These are phyloP conservation scores for Petrophora chlorosata DNA, from an alignment of 2,888 invertebrate species.

Conservation along the genomic window DNA sequence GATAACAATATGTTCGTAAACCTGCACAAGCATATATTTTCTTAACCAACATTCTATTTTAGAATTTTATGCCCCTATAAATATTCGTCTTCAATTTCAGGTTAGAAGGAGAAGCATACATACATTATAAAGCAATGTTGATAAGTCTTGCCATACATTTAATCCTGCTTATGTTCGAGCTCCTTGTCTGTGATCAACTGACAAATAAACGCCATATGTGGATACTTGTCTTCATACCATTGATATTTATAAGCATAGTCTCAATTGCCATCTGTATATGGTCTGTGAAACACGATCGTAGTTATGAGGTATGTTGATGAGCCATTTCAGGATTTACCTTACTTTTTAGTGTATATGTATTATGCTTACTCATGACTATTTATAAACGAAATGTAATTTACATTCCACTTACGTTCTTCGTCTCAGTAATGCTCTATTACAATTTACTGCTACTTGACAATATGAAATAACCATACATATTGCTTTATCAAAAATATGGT, in stretches of 20 bases:
- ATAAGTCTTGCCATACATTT: constrained; percentile 97
- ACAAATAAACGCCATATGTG: constrained; percentile 93
- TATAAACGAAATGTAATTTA: too few species aligned
- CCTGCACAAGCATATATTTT: background rate
- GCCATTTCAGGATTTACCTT: too few species aligned
- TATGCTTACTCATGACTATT: too few species aligned
- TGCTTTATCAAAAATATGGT: too few species aligned
- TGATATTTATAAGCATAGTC: constrained; percentile 97
- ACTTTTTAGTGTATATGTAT: too few species aligned
- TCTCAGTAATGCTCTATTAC: too few species aligned
- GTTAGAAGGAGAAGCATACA: constrained; percentile 97
- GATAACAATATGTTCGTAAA: too few species aligned
- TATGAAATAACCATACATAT: too few species aligned
- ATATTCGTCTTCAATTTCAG: constrained; percentile 72
- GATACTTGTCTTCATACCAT: constrained; percentile 96
- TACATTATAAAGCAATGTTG: constrained; percentile 99
- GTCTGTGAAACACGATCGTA: constrained; percentile 99
- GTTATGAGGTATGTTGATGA: constrained; percentile 95
- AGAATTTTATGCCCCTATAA: too few species aligned
- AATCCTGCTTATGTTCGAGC: constrained; percentile 97
- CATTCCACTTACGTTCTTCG: too few species aligned
- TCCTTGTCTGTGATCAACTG: constrained; percentile 97
- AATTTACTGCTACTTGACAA: too few species aligned
- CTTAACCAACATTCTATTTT: background rate
- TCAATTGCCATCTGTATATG: constrained; percentile 99